Evolutionary conservation across 2,888 invertebrate genomes (phyloP).

Genomic region (Junonia oenone): DNA sequence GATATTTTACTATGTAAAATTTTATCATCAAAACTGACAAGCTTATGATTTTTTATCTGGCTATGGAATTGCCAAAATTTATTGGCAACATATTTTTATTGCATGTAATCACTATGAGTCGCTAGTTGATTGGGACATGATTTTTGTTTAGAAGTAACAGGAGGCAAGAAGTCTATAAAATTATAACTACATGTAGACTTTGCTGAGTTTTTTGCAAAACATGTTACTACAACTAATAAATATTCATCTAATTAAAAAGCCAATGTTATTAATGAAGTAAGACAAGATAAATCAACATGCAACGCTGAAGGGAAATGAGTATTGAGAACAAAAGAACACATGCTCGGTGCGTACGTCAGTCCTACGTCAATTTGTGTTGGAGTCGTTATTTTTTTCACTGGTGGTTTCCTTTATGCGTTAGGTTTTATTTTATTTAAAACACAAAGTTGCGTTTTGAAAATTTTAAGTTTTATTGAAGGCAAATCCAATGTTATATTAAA

Average conservation of each 20-base stretch:
- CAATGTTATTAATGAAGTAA: neutral
- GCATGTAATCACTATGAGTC: too few species aligned
- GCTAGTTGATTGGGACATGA: too few species aligned
- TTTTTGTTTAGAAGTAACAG: too few species aligned
- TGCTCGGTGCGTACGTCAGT: neutral
- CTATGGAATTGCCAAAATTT: too few species aligned
- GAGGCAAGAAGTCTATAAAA: too few species aligned
- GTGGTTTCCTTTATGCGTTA: neutral
- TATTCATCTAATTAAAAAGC: neutral
- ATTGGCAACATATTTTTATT: too few species aligned
- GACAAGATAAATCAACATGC: neutral
- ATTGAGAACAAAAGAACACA: conserved; percentile 2
- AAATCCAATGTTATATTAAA: too few species aligned
- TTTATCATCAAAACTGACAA: too few species aligned
- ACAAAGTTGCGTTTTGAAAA: neutral
- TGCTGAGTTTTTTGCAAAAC: neutral
- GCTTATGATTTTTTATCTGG: too few species aligned
- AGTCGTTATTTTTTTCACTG: neutral
- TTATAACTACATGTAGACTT: neutral
- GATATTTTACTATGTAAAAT: too few species aligned
- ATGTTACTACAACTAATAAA: neutral
- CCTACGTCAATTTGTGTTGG: neutral
- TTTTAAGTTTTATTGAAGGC: too few species aligned
- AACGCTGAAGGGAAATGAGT: conserved; percentile 1
- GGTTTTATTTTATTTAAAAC: neutral